Percentiles rank a stretch among this genome's conserved stretches.
phyloP scores from a whole-genome alignment of 2,113 vertebrate species.

The Poicephalus gulielmi region DNA sequence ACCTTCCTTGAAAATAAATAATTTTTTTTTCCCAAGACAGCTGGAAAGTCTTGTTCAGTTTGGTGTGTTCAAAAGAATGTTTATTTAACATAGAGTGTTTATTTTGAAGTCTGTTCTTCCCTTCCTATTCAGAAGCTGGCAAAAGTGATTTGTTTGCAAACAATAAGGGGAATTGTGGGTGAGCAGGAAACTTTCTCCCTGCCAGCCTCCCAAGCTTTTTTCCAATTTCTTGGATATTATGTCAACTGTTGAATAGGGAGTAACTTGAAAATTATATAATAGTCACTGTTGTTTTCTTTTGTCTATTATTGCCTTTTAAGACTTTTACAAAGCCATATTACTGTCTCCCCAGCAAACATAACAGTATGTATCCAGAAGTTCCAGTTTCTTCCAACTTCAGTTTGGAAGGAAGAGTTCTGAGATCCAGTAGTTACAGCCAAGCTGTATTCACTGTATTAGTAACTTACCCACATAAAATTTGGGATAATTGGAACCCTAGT shows the following conservation, averaged over 20 bases:
- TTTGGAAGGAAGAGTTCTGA: background rate
- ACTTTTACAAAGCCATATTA: background rate
- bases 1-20: background rate
- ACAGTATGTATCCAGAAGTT: background rate
- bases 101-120: constrained; percentile 33
- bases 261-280: background rate
- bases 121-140: constrained; percentile 21
- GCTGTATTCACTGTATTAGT: background rate
- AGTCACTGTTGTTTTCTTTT: background rate
- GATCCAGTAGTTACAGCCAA: background rate
- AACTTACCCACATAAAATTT: background rate
- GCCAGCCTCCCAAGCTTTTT: background rate
- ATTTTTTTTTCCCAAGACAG: background rate
- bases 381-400: background rate
- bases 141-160: constrained; percentile 44
- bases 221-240: background rate
- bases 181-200: constrained; percentile 35
- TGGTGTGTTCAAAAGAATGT: background rate
- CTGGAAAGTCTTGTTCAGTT: background rate
- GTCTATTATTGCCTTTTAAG: background rate
- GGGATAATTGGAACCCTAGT: background rate
- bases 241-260: rapidly evolving
- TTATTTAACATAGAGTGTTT: constrained; percentile 10
- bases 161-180: background rate
- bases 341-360: background rate